Base-by-base conservation (phyloP, 23 tunicate species). In the Halocynthia aurantium region DNA sequence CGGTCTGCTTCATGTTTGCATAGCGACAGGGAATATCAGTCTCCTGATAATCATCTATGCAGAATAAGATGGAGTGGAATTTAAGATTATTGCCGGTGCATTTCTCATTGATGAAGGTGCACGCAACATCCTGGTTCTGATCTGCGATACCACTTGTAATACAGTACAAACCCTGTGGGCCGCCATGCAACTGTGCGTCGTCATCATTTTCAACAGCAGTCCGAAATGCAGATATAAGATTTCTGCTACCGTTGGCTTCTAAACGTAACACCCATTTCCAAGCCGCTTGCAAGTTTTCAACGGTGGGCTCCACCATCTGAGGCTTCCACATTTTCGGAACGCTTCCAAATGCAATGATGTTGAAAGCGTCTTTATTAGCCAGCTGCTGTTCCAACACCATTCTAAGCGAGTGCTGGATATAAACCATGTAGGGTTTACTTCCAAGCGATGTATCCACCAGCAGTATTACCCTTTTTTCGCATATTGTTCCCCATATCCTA, bases 251-350 rank as follows among this genome's bases (percentile, higher is more conserved):
- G 22, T 51, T 52, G 8, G 98, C 88, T 79, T 86, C 80, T 53
- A 92, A 75, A 57, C 83, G 78, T 61, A 76, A 85, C 5, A 78
- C 88, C 98, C 98, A 92, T 57, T 92, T 74, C 98, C 98, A 92
- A 8, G 98, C 98, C n/a, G 88, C 70, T 77, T 92, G 98, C 1
- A 92, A 55, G 55, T 86, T 86, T 52, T 92, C 98, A 1, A 73
- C 82, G 55, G 92, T 81, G 52, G 98, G 98, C 49, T 92, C 83
- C 62, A 86, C 98, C 98, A 92, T 92, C 49, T 81, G 82, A 20
- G 98, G 92, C 53, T 86, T 92, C 98, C 98, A 92, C 92, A 86
- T 86, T 62, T 92, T 92, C 8, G 98, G 98, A 73, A 86, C 75
- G 52, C 98, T 92, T 40, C 98, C 98, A 66, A 76, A 92, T 22